Percentiles rank a stretch among this genome's conserved stretches.
These are phyloP conservation scores for Micropterix aruncella DNA, from an alignment of 2,888 invertebrate genomes.

Conservation along the genomic window DNA sequence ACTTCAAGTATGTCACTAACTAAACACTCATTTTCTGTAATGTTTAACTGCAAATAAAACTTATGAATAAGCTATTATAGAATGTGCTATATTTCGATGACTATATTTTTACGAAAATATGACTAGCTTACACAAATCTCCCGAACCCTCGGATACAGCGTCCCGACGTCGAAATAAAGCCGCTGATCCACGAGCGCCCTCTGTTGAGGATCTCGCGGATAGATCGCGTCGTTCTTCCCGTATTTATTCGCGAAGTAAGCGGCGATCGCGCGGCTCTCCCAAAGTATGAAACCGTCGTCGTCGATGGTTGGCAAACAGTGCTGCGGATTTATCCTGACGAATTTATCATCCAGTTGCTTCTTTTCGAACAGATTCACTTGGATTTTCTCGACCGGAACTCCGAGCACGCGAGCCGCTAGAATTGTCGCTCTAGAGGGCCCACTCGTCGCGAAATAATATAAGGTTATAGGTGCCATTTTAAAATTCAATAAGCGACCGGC, in stretches of 20 bases:
- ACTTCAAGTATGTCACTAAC: too few relatives aligned
- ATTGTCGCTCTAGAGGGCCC: slow-evolving; percentile 48
- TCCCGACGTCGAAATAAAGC: slow-evolving; percentile 46
- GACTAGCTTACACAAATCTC: slow-evolving; percentile 47
- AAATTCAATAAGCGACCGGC: too few relatives aligned
- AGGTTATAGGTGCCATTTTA: slow-evolving; percentile 20
- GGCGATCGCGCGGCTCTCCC: slow-evolving; percentile 55
- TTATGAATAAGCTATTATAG: too few relatives aligned
- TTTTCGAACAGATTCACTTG: slow-evolving; percentile 40
- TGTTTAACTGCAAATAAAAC: too few relatives aligned
- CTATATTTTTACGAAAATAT: too few relatives aligned
- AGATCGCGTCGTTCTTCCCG: slow-evolving; percentile 41
- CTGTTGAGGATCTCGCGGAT: slow-evolving; percentile 41
- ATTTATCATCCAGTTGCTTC: slow-evolving; percentile 41
- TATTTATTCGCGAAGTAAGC: slow-evolving; percentile 47
- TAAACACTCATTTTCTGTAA: too few relatives aligned
- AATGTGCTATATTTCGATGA: too few relatives aligned
- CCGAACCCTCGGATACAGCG: slow-evolving; percentile 44
- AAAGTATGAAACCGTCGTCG: slow-evolving; percentile 48
- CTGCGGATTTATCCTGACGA: slow-evolving; percentile 47
- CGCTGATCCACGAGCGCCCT: slow-evolving; percentile 46
- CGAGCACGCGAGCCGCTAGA: slow-evolving; percentile 41
- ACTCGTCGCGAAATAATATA: slow-evolving; percentile 48
- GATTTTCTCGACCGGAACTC: slow-evolving; percentile 33
- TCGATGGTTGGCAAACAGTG: slow-evolving; percentile 54